Evolutionary conservation across 2,113 vertebrate species (phyloP).

Genomic region (Alectura lathami): DNA sequence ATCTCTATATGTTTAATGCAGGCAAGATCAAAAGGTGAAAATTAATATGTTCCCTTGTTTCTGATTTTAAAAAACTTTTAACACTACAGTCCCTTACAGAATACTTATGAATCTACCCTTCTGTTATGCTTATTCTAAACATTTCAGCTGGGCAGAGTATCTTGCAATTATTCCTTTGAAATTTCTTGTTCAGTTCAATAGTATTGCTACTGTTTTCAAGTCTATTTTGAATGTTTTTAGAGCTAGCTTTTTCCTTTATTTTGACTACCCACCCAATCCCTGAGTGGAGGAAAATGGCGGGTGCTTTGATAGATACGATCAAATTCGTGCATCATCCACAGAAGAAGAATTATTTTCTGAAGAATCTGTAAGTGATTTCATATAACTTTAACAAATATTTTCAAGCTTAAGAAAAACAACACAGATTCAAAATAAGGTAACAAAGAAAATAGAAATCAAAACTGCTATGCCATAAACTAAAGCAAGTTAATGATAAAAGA

Average conservation of each 20-base stretch:
- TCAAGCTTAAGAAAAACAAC: background rate
- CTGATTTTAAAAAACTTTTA: background rate
- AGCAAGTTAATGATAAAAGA: background rate
- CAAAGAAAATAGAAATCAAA: background rate
- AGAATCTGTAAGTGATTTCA: background rate
- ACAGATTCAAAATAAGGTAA: background rate
- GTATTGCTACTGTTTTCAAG: background rate
- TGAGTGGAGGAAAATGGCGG: background rate
- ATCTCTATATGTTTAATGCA: background rate
- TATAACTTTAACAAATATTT: background rate
- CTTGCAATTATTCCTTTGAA: background rate
- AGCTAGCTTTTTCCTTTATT: background rate
- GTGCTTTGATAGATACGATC: background rate
- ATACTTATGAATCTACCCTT: background rate
- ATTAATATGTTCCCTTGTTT: rapidly evolving
- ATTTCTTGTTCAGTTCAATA: background rate
- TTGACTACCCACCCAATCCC: background rate
- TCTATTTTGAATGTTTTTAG: background rate
- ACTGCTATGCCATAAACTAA: background rate
- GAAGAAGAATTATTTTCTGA: background rate
- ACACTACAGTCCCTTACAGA: background rate
- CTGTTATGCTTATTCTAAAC: background rate
- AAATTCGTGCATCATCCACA: background rate
- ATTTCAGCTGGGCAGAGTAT: background rate
- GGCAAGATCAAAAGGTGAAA: background rate